Percentiles rank a stretch among this genome's conserved stretches.
Conservation (phyloP, 2,113 vertebrate species). For the Ciconia maguari region DNA sequence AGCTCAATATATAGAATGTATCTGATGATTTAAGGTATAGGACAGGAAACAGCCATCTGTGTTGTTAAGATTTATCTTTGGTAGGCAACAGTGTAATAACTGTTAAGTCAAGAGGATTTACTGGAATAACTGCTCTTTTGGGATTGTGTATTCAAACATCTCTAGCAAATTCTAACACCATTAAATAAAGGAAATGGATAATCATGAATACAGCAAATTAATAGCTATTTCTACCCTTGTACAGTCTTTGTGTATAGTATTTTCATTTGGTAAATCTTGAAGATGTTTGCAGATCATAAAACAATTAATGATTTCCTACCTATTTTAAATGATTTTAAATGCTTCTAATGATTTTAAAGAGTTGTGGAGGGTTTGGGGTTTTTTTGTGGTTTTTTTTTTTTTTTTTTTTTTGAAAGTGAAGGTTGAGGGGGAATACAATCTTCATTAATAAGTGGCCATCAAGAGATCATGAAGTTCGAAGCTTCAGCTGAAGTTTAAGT, state of each 20-base stretch:
- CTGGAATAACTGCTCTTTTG: background rate
- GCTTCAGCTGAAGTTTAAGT: too few relatives aligned
- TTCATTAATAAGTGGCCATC: background rate
- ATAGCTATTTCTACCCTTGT: background rate
- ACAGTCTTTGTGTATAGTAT: background rate
- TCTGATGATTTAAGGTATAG: background rate
- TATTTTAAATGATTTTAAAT: background rate
- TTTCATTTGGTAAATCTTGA: background rate
- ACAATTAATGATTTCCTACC: background rate
- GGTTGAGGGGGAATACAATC: rapidly evolving
- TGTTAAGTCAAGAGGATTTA: background rate
- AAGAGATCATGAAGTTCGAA: background rate
- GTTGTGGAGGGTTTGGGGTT: background rate
- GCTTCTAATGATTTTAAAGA: background rate
- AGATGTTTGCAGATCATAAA: background rate
- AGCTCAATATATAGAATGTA: background rate
- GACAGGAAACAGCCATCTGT: background rate
- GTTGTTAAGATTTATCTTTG: background rate
- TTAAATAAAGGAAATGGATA: background rate
- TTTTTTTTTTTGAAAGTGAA: background rate
- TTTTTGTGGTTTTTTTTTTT: too few relatives aligned
- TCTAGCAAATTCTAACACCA: background rate
- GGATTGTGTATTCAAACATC: background rate
- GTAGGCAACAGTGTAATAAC: rapidly evolving
- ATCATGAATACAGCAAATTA: background rate